Conservation (phyloP, 2,113 vertebrate genomes). For the Phylloscopus whistleri region DNA sequence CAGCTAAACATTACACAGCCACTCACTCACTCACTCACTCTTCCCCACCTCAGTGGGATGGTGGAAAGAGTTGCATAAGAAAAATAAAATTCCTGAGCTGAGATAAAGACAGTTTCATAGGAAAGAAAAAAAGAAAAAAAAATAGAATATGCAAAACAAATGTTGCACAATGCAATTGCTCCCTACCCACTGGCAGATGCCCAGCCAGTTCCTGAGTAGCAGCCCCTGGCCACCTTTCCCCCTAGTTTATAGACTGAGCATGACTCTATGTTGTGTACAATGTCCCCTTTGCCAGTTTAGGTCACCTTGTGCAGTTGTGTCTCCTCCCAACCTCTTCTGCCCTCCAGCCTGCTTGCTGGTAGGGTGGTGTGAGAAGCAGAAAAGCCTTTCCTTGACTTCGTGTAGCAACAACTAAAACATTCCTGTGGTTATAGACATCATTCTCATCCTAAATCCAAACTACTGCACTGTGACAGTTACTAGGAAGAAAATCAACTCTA, state of each 20-base stretch:
- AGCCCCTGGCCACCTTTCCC: neutral
- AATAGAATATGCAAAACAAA: neutral
- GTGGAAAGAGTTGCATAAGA: neutral
- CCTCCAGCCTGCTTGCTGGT: neutral
- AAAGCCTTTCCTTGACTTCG: neutral
- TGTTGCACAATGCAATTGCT: neutral
- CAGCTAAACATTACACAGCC: neutral
- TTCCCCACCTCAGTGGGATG: neutral
- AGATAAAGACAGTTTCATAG: neutral
- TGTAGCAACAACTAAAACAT: neutral
- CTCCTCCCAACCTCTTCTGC: neutral
- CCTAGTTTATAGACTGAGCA: neutral
- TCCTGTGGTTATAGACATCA: neutral
- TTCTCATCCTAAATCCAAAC: neutral
- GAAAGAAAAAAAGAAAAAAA: neutral
- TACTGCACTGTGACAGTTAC: neutral
- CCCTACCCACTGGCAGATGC: fast-evolving
- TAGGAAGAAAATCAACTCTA: neutral
- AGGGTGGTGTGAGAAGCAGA: neutral
- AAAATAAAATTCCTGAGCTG: neutral
- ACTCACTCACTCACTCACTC: neutral
- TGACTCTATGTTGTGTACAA: neutral
- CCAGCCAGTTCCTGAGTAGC: neutral
- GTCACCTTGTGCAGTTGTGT: neutral
- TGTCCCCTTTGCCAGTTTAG: neutral